phyloP scores from a whole-genome alignment of 2,113 vertebrate genomes.

The Arenaria interpres region DNA sequence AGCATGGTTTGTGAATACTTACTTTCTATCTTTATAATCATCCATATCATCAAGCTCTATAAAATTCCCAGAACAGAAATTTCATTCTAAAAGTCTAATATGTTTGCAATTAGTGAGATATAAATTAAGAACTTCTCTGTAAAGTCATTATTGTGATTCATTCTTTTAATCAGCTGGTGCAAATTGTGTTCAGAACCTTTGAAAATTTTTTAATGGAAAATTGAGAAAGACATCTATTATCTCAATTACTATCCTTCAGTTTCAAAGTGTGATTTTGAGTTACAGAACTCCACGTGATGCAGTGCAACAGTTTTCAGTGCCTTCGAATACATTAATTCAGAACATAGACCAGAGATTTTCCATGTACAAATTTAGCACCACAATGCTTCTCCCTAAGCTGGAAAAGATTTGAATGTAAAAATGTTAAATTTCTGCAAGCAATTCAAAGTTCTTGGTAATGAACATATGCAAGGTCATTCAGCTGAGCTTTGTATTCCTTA shows the following conservation, averaged over 20 bases:
- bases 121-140: conserved; percentile 13
- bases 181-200: conserved; percentile 10
- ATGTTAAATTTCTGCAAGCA: not conserved
- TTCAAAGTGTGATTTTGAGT: conserved; percentile 8
- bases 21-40: not conserved
- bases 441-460: not conserved
- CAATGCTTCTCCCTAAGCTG: not conserved
- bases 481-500: not conserved
- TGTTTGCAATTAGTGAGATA: not conserved
- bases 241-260: not conserved
- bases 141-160: not conserved
- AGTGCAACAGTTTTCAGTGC: not conserved
- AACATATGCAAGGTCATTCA: not conserved
- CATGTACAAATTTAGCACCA: not conserved
- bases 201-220: not conserved
- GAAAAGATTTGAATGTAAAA: conserved; percentile 16
- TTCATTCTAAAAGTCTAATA: not conserved
- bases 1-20: not conserved
- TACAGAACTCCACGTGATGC: not conserved
- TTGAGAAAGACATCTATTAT: not conserved
- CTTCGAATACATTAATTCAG: conserved; percentile 12
- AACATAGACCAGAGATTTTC: not conserved
- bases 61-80: not conserved
- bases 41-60: not conserved
- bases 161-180: not conserved